Conservation (phyloP, 2,113 vertebrate genomes). For the Malurus cyaneus region DNA sequence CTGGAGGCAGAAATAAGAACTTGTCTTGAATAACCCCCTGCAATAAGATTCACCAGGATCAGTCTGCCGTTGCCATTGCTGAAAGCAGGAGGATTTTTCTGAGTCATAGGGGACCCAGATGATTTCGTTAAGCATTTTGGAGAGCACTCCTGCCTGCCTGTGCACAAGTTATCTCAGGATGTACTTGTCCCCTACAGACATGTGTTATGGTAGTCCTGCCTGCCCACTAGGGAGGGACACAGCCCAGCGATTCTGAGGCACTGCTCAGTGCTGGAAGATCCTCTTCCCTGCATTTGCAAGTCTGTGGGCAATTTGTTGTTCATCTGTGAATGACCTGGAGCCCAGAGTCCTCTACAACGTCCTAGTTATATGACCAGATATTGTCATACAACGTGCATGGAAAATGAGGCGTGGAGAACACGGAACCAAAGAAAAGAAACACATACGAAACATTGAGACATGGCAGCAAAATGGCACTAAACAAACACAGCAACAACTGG, state of each 20-base stretch:
- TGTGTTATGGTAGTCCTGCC: neutral
- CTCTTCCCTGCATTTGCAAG: neutral
- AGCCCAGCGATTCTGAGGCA: neutral
- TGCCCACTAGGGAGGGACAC: neutral
- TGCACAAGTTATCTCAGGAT: neutral
- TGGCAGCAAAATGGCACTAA: neutral
- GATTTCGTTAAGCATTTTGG: neutral
- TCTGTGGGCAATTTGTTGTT: neutral
- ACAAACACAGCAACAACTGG: rapidly evolving
- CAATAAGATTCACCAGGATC: neutral
- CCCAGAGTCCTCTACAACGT: neutral
- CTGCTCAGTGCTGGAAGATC: neutral
- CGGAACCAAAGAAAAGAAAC: neutral
- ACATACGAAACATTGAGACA: neutral
- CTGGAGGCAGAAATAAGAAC: neutral
- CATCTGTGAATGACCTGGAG: neutral
- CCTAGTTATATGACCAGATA: neutral
- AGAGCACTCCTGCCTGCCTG: neutral
- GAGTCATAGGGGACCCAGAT: neutral
- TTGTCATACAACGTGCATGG: neutral
- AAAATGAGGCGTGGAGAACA: neutral
- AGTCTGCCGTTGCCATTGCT: neutral
- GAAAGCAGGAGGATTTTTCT: slow-evolving; percentile 16
- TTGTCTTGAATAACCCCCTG: neutral
- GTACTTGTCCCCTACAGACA: neutral